These are phyloP conservation scores for Ochropleura leucogaster DNA, from an alignment of 2,888 invertebrate genomes.

Conservation along the genomic window DNA sequence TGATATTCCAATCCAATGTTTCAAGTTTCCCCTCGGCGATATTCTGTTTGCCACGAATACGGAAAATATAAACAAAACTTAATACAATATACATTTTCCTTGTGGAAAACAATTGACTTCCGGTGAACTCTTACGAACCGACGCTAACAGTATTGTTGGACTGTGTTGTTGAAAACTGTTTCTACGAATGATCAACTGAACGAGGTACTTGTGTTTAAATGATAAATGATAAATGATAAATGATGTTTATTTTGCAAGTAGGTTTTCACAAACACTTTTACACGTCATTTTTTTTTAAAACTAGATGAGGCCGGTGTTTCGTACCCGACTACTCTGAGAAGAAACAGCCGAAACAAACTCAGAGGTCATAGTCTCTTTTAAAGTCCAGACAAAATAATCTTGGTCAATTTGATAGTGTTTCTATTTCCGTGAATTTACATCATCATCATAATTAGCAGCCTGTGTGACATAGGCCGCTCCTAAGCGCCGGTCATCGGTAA, in stretches of 20 bases:
- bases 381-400: too few species aligned
- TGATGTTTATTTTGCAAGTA: too few species aligned
- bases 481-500: too few species aligned
- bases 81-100: conserved; percentile 52
- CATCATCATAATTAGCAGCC: too few species aligned
- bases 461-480: too few species aligned
- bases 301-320: too few species aligned
- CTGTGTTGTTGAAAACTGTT: conserved; percentile 5
- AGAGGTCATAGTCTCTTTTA: too few species aligned
- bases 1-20: conserved; percentile 47
- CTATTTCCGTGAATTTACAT: neutral
- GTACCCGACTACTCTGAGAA: too few species aligned
- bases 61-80: conserved; percentile 53
- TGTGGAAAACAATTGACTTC: conserved; percentile 40
- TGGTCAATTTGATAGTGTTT: neutral
- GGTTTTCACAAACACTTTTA: too few species aligned
- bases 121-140: neutral
- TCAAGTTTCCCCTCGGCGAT: conserved; percentile 30
- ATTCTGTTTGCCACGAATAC: conserved; percentile 48
- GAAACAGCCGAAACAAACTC: too few species aligned
- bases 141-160: neutral
- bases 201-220: neutral
- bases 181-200: neutral
- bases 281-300: too few species aligned
- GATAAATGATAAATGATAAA: too few species aligned